Evolutionary conservation across 2,113 vertebrate genomes (phyloP), one percentile per base, ranked within the genome.

Genomic region (Osmerus eperlanus): DNA sequence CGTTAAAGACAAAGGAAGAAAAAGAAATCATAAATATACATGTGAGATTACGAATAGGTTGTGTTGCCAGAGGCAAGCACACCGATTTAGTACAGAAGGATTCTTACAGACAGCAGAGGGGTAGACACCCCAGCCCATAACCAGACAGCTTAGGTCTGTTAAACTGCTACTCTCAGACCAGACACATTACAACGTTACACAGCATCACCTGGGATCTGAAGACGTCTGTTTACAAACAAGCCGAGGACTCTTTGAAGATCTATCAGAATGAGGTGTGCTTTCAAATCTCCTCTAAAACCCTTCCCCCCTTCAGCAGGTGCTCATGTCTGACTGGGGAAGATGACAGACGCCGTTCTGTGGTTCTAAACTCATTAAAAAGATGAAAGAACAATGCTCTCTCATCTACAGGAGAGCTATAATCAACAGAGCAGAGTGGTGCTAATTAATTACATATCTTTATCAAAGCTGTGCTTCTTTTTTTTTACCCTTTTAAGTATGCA

Each of bases 351-450:
- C 47, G 65, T 1, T 2, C 51, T 67, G 25, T 1, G 52, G 65
- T 56, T 52, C 15, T 47, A 78, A 65, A 78, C 70, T 70, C 56
- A 73, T 15, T 1, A 47, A 66, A 23, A 64, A 53, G 6, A 52
- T 28, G 65, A 62, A 75, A 0, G 60, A 28, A 66, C 36, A 41
- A 21, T 16, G 5, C 14, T 8, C 12, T 61, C 32, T 70, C 68
- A 70, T 61, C 58, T 14, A 18, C 47, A 23, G 73, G 53, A 51
- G 65, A 53, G 60, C 73, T 62, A 54, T 73, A 51, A 83, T 83
- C 78, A 84, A 41, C 14, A 25, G 19, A 52, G 55, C 47, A 65
- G 41, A 70, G 52, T 56, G 12, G 0, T 0, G 16, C 60, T n/a
- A 19, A 7, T 13, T 41, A 16, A 64, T 65, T 53, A 72, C 61